Percentiles rank a stretch among this genome's conserved stretches.
Evolutionary conservation across 2,888 invertebrate genomes (phyloP).

Genomic region (Phaonia tiefii): DNA sequence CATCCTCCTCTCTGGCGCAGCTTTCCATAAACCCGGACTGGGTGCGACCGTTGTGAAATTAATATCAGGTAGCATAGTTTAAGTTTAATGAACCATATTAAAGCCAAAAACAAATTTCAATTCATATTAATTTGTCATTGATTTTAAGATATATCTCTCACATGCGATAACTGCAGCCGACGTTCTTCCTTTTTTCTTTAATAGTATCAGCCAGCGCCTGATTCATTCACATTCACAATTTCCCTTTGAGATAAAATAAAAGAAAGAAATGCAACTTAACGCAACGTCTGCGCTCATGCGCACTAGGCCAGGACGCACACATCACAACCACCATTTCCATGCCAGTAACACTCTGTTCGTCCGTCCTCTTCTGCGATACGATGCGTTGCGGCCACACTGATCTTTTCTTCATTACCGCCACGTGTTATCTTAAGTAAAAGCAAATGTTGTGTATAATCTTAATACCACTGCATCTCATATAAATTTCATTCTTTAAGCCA

Average conservation of each 20-base stretch:
- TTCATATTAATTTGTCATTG: slow-evolving; percentile 67
- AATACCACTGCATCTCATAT: slow-evolving; percentile 61
- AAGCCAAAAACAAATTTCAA: slow-evolving; percentile 58
- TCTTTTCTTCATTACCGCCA: slow-evolving; percentile 69
- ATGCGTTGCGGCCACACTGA: slow-evolving; percentile 25
- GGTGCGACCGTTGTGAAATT: slow-evolving; percentile 59
- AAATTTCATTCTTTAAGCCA: slow-evolving; percentile 61
- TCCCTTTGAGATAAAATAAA: slow-evolving; percentile 26
- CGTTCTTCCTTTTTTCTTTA: slow-evolving; percentile 26
- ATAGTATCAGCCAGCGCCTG: too few species aligned
- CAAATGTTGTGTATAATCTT: slow-evolving; percentile 68
- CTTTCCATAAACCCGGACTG: slow-evolving; percentile 3
- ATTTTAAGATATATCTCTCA: slow-evolving; percentile 62
- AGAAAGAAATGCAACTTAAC: too few species aligned
- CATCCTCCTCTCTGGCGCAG: slow-evolving; percentile 3
- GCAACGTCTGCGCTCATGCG: slow-evolving; percentile 1
- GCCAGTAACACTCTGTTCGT: neutral
- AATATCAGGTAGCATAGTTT: slow-evolving; percentile 64
- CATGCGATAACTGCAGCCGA: slow-evolving; percentile 4
- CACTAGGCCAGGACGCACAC: neutral
- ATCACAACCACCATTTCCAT: neutral
- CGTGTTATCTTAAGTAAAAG: slow-evolving; percentile 76
- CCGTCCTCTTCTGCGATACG: neutral
- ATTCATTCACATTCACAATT: slow-evolving; percentile 28
- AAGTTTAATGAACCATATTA: slow-evolving; percentile 63